Percentiles rank a stretch among this genome's conserved stretches.
Conservation (phyloP, 2,888 invertebrate genomes). For the Tachystola acroxantha region DNA sequence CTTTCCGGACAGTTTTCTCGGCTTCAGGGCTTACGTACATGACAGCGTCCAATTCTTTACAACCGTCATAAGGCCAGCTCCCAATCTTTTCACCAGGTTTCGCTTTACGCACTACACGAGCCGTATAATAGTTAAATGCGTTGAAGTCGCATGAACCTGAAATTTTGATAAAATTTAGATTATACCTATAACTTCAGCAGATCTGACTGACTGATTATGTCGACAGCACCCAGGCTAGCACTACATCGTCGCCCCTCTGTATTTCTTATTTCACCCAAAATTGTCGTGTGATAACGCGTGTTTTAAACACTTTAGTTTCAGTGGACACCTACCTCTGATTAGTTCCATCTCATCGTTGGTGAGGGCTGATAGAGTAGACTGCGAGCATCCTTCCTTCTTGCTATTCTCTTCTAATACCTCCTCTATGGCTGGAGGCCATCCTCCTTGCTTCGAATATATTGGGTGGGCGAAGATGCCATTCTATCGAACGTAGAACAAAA, state of each 20-base stretch:
- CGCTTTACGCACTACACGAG: slow-evolving; percentile 18
- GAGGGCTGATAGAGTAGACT: slow-evolving; percentile 34
- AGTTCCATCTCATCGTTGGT: slow-evolving; percentile 33
- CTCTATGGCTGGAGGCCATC: slow-evolving; percentile 42
- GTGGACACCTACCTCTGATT: slow-evolving; percentile 31
- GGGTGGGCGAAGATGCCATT: slow-evolving; percentile 30
- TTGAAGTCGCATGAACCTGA: slow-evolving; percentile 71
- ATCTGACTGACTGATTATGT: too few relatives aligned
- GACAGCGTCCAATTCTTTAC: slow-evolving; percentile 19
- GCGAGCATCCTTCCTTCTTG: slow-evolving; percentile 23
- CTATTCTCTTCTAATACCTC: slow-evolving; percentile 30
- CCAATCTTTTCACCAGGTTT: slow-evolving; percentile 20
- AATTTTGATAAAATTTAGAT: too few relatives aligned
- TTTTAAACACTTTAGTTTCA: too few relatives aligned
- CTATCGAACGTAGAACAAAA: slow-evolving; percentile 14
- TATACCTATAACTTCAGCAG: too few relatives aligned
- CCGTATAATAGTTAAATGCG: slow-evolving; percentile 71
- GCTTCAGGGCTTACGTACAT: slow-evolving; percentile 17
- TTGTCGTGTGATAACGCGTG: too few relatives aligned
- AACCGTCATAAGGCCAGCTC: slow-evolving; percentile 19
- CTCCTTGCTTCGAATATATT: slow-evolving; percentile 40
- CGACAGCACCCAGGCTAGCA: too few relatives aligned
- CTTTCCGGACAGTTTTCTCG: slow-evolving; percentile 3
- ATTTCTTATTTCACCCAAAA: too few relatives aligned
- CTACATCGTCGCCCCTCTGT: too few relatives aligned